Evolutionary conservation across 2,888 invertebrate species (phyloP).

Genomic region (Unio pictorum): DNA sequence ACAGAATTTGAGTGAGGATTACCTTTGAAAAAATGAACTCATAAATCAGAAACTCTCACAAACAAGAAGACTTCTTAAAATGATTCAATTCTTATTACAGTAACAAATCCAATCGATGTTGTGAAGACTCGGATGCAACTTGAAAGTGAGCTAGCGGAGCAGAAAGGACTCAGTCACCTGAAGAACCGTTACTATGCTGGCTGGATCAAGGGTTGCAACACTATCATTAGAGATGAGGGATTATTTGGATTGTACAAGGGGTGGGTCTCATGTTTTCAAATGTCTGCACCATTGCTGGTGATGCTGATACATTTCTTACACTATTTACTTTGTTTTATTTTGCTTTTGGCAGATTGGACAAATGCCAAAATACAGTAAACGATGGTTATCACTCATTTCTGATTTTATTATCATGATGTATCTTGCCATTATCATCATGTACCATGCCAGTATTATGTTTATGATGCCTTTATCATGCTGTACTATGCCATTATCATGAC

Average conservation of each 20-base stretch:
- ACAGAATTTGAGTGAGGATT: too few species aligned
- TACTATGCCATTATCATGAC: too few species aligned
- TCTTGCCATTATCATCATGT: too few species aligned
- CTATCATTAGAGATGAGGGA: conserved; percentile 57
- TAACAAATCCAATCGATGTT: conserved; percentile 63
- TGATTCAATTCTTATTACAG: conserved; percentile 27
- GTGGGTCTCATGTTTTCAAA: conserved; percentile 19
- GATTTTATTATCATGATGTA: too few species aligned
- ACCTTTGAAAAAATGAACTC: too few species aligned
- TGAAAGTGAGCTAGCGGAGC: conserved; percentile 53
- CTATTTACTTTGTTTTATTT: too few species aligned
- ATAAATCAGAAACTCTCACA: too few species aligned
- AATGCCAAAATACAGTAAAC: too few species aligned
- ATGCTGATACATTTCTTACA: not conserved
- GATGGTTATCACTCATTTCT: too few species aligned
- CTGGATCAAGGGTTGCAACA: conserved; percentile 45
- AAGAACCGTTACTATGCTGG: conserved; percentile 56
- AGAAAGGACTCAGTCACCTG: conserved; percentile 39
- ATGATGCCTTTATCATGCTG: too few species aligned
- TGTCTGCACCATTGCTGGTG: not conserved
- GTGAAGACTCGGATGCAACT: conserved; percentile 64
- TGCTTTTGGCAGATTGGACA: too few species aligned
- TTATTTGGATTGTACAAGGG: conserved; percentile 58
- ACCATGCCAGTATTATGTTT: too few species aligned
- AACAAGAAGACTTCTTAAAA: not conserved